Evolutionary conservation across 1,140 invertebrate species (phyloP), one percentile per base, ranked within the genome.

Genomic region (Olivierus martensii): DNA sequence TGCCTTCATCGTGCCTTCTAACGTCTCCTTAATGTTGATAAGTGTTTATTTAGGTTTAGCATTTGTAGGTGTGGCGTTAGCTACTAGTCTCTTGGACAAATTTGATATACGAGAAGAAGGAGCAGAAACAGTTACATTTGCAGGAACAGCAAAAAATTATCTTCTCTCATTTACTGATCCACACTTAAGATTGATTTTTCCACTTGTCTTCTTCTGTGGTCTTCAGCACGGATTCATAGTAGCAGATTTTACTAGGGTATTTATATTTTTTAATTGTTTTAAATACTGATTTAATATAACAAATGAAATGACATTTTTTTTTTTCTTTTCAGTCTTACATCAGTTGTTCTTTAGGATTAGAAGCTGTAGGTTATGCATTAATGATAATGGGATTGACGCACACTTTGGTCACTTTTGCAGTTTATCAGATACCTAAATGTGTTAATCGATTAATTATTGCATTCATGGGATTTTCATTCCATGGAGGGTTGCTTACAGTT

Each of bases 211-310:
- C 4, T 71, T 70, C 55, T 61, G 65, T n/a, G 71, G 71, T 10
- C 58, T 71, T 7, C 62, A 70, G 50, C 69, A 71, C 51, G 71
- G 69, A 11, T 71, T 71, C 52, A 65, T 71, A 55, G 68, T 68
- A 52, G 65, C 69, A 7, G 69, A 71, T 58, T 71, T 71, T 51
- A 70, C 69, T 7, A 68, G 69, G 67, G 69, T 71, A 57, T 51
- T 59, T 52, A 34, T 10, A 22, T 42, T 18, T 3, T 43, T 43
- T 22, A 18, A 18, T 22, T 43, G 7, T 43, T 43, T 18, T 9
- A 39, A 12, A 39, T 17, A 43, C 41, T 43, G 2, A 28, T 28
- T 28, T 28, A n/a, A n/a, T n/a, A n/a, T n/a, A n/a, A n/a, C 9
- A 28, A 28, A 6, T 28, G 28, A 28, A 28, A 6, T 44, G 9